Base-by-base conservation (phyloP, 2,797 vertebrate species). In the Sebastiscus tertius region DNA sequence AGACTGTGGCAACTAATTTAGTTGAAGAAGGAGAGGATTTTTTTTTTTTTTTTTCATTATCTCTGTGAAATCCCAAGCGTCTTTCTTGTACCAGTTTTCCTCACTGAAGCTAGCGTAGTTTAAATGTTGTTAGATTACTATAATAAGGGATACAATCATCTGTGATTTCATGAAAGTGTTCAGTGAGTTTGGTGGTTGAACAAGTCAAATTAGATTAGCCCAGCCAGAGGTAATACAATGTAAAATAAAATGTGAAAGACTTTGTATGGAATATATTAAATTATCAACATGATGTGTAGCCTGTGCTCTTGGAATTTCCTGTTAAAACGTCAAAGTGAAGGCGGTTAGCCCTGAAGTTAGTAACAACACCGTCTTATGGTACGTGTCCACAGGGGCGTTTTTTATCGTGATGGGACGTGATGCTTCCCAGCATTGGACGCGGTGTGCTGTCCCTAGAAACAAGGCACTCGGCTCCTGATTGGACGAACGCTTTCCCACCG, bases 21-120 rank as follows among this genome's bases (percentile, higher is more conserved):
- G 5, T 58, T 13, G 29, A 13, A 66, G 68, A 76, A 4, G 0
- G 52, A 58, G 8, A 64, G 12, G 60, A 75, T 59, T 36, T 46
- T 55, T 14, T 66, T 46, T 55, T 14, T 66, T 42, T 59, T 20
- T 52, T 24, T 66, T 79, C 16, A 58, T 58, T 75, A 64, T 75
- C 27, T 65, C 13, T 62, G 60, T 55, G 1, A 66, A 54, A 18
- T 65, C 6, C 49, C 11, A 49, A 9, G n/a, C 10, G 68, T 56
- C 20, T 61, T 26, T 79, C 7, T 70, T 59, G 24, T 75, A 18
- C 14, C 65, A 74, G 18, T 74, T 79, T 31, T 39, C 20, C 70
- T 62, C 18, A 49, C n/a, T 67, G 6, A 60, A 55, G 39, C 13
- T 33, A n/a, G 13, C 3, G 29, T 9, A n/a, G n/a, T 31, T 61